Percentiles rank a stretch among this genome's conserved stretches.
Conservation (phyloP, 2,113 vertebrate genomes). For the Sebastes schlegelii region DNA sequence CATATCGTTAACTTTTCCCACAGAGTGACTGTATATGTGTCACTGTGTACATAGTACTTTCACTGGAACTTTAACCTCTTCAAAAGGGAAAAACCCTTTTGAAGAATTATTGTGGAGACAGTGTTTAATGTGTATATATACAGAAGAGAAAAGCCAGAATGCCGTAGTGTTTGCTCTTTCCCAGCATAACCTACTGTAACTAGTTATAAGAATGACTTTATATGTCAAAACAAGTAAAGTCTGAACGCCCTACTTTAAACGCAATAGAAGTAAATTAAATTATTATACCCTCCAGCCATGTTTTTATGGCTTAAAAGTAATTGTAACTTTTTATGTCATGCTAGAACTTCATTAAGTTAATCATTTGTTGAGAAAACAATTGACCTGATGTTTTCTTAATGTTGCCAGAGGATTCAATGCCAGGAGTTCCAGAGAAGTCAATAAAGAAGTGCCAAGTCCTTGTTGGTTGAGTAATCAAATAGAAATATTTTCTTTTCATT, state of each 20-base stretch:
- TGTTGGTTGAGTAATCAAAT: background rate
- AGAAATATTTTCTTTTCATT: background rate
- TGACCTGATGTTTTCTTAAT: background rate
- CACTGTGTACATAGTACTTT: conserved; percentile 5
- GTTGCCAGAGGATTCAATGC: background rate
- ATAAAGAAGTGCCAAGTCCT: background rate
- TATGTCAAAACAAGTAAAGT: conserved; percentile 1
- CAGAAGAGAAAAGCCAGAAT: background rate
- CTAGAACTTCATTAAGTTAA: background rate
- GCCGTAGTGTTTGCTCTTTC: background rate
- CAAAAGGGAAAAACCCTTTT: background rate
- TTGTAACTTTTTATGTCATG: background rate
- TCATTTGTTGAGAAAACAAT: background rate
- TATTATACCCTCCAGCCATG: conserved; percentile 7
- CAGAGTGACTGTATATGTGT: background rate
- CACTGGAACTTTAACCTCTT: background rate
- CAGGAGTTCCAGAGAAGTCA: background rate
- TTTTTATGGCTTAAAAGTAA: background rate
- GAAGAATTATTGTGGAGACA: background rate
- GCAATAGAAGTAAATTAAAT: background rate
- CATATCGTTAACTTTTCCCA: background rate
- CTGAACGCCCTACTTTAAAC: background rate
- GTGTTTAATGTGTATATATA: background rate
- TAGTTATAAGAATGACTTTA: background rate
- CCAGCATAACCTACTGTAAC: background rate